A percentile compares a stretch with the other conserved stretches of the same genome.
Evolutionary conservation across 2,797 vertebrate species (phyloP).

Genomic region (Lacerta bilineata): DNA sequence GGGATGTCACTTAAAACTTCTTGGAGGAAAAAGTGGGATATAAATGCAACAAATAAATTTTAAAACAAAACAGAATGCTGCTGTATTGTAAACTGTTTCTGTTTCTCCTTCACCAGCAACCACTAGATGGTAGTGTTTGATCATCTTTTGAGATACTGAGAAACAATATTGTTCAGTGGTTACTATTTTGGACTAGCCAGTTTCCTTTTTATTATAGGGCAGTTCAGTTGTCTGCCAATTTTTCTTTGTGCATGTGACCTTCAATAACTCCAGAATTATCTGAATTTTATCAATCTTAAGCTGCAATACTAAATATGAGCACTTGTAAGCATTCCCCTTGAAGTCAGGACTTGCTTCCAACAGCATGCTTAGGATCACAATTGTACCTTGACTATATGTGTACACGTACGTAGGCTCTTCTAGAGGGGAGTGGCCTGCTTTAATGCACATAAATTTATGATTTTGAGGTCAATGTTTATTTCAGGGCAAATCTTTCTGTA

Average conservation of each 20-base stretch:
- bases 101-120: background rate
- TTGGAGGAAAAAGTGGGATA: too few relatives aligned
- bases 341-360: constrained; percentile 1
- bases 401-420: background rate
- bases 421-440: background rate
- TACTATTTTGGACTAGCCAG: background rate
- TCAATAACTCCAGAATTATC: background rate
- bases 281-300: background rate
- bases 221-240: constrained; percentile 12
- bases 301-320: background rate
- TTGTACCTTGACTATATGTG: background rate
- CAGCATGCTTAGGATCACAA: background rate
- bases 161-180: background rate
- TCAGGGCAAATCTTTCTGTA: too few relatives aligned
- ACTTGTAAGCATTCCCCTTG: background rate
- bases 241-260: background rate
- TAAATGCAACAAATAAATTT: background rate
- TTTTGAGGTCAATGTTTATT: background rate
- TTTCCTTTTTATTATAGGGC: background rate
- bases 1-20: too few relatives aligned
- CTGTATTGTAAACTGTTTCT: background rate
- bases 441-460: background rate
- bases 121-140: constrained; percentile 67
- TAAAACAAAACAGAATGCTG: background rate
- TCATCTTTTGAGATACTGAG: constrained; percentile 8